phyloP scores from a whole-genome alignment of 2,797 vertebrate species.

The Malurus splendens region DNA sequence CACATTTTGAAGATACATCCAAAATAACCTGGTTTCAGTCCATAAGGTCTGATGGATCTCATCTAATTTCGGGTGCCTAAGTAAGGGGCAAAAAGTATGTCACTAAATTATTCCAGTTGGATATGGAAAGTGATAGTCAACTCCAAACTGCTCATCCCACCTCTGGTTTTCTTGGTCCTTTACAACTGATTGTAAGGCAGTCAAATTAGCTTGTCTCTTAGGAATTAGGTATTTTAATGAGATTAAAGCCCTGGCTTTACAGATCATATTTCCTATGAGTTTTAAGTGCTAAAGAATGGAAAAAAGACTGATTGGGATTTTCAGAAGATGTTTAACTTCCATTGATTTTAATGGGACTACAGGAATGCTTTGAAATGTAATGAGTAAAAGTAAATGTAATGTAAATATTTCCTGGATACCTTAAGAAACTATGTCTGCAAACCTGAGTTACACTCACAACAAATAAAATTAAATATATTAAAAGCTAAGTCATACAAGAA shows the following conservation, averaged over 20 bases:
- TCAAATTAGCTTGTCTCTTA: neutral
- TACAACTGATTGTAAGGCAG: neutral
- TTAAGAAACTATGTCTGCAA: neutral
- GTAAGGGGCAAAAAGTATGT: neutral
- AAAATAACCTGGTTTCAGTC: neutral
- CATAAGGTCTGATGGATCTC: neutral
- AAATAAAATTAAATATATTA: neutral
- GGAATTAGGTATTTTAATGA: neutral
- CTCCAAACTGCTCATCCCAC: neutral
- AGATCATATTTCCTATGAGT: neutral
- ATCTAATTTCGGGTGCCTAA: neutral
- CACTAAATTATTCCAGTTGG: neutral
- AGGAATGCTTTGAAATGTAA: neutral
- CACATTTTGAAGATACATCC: neutral
- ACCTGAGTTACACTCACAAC: neutral
- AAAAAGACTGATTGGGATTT: neutral
- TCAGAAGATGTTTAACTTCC: neutral
- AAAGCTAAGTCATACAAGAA: neutral
- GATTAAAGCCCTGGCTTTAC: neutral
- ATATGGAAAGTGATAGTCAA: neutral
- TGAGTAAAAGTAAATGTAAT: no score
- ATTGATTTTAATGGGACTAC: neutral
- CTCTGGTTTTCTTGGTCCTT: neutral
- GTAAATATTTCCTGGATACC: neutral
- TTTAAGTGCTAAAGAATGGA: neutral